Conservation (phyloP, 1,140 invertebrate species). For the Schlechtendalia chinensis region DNA sequence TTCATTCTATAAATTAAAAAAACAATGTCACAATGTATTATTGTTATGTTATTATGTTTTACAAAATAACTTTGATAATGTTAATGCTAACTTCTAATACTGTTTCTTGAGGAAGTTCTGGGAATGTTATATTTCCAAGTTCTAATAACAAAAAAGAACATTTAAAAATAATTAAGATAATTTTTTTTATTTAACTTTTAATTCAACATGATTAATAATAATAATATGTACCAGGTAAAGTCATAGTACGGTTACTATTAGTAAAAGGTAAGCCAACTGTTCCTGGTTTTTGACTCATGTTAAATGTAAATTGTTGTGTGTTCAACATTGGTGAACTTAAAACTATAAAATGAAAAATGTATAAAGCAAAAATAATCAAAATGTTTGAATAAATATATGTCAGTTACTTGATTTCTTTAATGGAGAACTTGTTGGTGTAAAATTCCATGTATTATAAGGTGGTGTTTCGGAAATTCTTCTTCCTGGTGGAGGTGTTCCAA, state of each 20-base stretch:
- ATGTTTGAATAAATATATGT: constrained; percentile 5
- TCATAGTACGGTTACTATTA: constrained; percentile 62
- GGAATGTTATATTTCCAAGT: constrained; percentile 62
- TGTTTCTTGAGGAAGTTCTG: constrained; percentile 92
- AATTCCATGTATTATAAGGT: constrained; percentile 75
- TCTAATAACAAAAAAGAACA: constrained; percentile 51
- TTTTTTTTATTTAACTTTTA: constrained; percentile 15
- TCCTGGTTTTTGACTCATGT: constrained; percentile 38
- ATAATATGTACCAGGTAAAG: constrained; percentile 64
- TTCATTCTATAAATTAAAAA: constrained; percentile 63
- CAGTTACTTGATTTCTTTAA: constrained; percentile 68
- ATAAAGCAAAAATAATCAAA: neutral
- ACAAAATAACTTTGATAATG: constrained; percentile 55
- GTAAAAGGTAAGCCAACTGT: constrained; percentile 30
- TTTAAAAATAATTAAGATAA: neutral
- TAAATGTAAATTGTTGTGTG: constrained; percentile 32
- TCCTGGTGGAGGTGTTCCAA: constrained; percentile 80
- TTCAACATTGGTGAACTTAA: constrained; percentile 41
- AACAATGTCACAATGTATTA: neutral
- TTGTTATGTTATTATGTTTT: too few relatives aligned
- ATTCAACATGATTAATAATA: neutral
- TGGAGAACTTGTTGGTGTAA: constrained; percentile 69
- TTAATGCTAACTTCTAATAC: constrained; percentile 68
- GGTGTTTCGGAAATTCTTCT: constrained; percentile 72
- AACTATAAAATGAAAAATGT: constrained; percentile 35